Conservation (phyloP, 2,797 vertebrate genomes). For the Silurus lanzhouensis region DNA sequence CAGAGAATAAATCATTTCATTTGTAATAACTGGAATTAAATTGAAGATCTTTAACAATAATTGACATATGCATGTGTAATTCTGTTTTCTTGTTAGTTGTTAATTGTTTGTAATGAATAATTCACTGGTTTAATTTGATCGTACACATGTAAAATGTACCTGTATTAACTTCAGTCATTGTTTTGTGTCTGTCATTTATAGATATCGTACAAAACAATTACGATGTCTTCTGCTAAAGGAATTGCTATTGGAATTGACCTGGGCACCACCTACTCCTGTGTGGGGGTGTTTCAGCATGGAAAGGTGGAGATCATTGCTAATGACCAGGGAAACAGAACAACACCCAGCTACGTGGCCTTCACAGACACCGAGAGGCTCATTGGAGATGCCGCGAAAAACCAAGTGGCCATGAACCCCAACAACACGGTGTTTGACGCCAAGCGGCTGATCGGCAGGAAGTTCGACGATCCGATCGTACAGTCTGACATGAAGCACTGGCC, state of each 20-base stretch:
- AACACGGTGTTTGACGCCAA: conserved; percentile 85
- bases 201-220: background rate
- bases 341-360: conserved; percentile 83
- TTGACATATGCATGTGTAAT: background rate
- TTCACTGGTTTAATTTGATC: background rate
- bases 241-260: conserved; percentile 75
- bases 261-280: conserved; percentile 81
- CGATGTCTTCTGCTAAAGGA: conserved; percentile 31
- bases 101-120: background rate
- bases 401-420: conserved; percentile 82
- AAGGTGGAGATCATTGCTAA: conserved; percentile 85
- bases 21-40: too few relatives aligned
- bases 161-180: background rate
- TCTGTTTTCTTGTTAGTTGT: background rate
- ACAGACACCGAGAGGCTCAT: conserved; percentile 83
- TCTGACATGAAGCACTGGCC: conserved; percentile 84
- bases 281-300: conserved; percentile 84
- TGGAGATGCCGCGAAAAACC: conserved; percentile 83
- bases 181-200: background rate
- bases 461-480: conserved; percentile 81
- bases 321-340: conserved; percentile 84
- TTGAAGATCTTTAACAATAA: background rate
- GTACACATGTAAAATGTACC: background rate
- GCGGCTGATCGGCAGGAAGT: conserved; percentile 80
- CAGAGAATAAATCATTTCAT: too few relatives aligned